These are phyloP conservation scores for Aphyosemion australe DNA, from an alignment of 2,113 vertebrate genomes.

Conservation along the genomic window DNA sequence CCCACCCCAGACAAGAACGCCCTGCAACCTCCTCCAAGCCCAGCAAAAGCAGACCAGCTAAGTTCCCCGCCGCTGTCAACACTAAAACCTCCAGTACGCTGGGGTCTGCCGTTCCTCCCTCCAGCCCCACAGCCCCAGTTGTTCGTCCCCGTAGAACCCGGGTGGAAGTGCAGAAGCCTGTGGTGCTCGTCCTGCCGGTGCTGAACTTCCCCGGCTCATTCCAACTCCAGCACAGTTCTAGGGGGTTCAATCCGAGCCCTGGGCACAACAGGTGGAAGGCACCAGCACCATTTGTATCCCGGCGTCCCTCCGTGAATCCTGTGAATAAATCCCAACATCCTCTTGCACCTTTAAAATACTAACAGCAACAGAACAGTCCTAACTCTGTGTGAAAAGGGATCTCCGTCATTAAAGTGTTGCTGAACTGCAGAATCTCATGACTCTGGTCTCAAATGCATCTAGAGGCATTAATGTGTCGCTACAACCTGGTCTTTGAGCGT, in stretches of 20 bases:
- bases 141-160: constrained; percentile 27
- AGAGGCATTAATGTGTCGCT: background rate
- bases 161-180: constrained; percentile 66
- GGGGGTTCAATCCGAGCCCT: background rate
- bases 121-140: background rate
- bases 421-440: constrained; percentile 6
- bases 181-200: constrained; percentile 77
- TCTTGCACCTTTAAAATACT: constrained; percentile 45
- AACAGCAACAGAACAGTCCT: no score
- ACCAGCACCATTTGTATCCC: background rate
- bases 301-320: constrained; percentile 45
- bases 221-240: background rate
- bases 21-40: constrained; percentile 4
- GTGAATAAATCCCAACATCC: constrained; percentile 48
- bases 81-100: background rate
- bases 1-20: constrained; percentile 11
- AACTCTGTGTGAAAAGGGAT: no score
- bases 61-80: background rate
- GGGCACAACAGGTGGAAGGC: constrained; percentile 27
- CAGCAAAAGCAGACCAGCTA: background rate
- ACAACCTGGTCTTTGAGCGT: constrained; percentile 7
- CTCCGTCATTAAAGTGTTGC: constrained; percentile 13
- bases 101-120: background rate
- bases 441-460: constrained; percentile 6
- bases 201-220: constrained; percentile 55